Evolutionary conservation across 2,797 vertebrate genomes (phyloP), one percentile per base, ranked within the genome.

Genomic region (Lateolabrax maculatus): DNA sequence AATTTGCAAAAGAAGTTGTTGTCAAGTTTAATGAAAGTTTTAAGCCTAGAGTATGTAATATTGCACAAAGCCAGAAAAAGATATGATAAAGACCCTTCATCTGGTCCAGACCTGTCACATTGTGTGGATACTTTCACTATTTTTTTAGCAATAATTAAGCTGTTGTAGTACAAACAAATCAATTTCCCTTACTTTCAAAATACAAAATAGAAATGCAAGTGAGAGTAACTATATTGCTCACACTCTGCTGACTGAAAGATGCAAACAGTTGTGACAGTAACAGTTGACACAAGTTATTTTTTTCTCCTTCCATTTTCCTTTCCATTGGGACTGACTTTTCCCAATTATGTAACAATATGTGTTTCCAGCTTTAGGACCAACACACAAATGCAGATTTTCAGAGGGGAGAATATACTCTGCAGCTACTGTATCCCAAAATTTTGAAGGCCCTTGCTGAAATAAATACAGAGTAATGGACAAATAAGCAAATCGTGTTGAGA

Each of bases 401-500:
- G 52, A 29, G 31, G 37, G 23, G 36, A 56, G 49, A 44, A 55
- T 61, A 75, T 46, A 44, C 41, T 75, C 73, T 52, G 25, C 75
- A 43, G 62, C 49, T 84, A 80, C 55, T 77, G 34, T 80, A 80
- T 80, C 53, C 43, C 34, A 37, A 64, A 83, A 56, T 62, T 61
- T 25, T 71, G 34, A 87, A 72, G 74, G 65, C 77, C 49, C 58
- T 57, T 46, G 62, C 83, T 56, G 41, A 85, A 87, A 89, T 83
- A 87, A 88, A 90, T 83, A 83, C 77, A 83, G 55, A 76, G 58
- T 77, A 87, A 87, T 87, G 64, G 81, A 80, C 67, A 88, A 81
- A 83, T 75, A 75, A 77, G 79, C 66, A 75, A 87, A 86, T 80
- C 34, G 27, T 16, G 31, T 75, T 68, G 72, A 84, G 78, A 80